phyloP scores from a whole-genome alignment of 2,888 invertebrate species.

The Argyra leucocephala region DNA sequence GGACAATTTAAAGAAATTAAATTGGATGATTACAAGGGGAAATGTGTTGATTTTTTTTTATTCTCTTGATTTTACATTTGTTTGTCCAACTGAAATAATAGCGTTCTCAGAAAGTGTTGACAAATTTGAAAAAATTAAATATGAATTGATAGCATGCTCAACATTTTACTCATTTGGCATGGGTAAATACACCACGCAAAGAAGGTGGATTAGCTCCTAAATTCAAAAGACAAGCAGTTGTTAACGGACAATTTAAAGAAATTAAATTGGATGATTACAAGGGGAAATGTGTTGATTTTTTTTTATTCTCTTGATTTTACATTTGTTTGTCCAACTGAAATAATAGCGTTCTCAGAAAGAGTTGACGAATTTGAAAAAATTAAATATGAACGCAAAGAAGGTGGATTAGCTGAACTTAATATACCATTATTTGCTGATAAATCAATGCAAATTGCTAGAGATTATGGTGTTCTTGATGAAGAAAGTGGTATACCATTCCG shows the following conservation, averaged over 20 bases:
- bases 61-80: slow-evolving; percentile 82
- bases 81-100: slow-evolving; percentile 91
- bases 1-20: slow-evolving; percentile 71
- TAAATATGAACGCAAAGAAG: slow-evolving; percentile 73
- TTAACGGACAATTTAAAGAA: slow-evolving; percentile 60
- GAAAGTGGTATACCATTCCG: slow-evolving; percentile 87
- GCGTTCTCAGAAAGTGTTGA: slow-evolving; percentile 87
- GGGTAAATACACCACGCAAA: slow-evolving; percentile 90
- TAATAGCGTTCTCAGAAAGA: slow-evolving; percentile 93
- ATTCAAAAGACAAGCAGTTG: slow-evolving; percentile 58
- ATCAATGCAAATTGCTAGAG: slow-evolving; percentile 70
- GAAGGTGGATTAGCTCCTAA: slow-evolving; percentile 82
- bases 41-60: slow-evolving; percentile 90
- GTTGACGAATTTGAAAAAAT: slow-evolving; percentile 73
- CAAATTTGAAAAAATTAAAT: slow-evolving; percentile 74
- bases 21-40: slow-evolving; percentile 68
- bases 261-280: slow-evolving; percentile 65
- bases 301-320: slow-evolving; percentile 89
- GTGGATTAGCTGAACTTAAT: too few relatives aligned
- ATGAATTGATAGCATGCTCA: slow-evolving; percentile 82
- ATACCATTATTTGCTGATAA: slow-evolving; percentile 93
- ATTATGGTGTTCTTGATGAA: slow-evolving; percentile 85
- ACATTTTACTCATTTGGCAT: slow-evolving; percentile 96
- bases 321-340: slow-evolving; percentile 87
- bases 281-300: slow-evolving; percentile 85